Conservation (phyloP, 2,888 invertebrate genomes). For the Drosophila affinis region DNA sequence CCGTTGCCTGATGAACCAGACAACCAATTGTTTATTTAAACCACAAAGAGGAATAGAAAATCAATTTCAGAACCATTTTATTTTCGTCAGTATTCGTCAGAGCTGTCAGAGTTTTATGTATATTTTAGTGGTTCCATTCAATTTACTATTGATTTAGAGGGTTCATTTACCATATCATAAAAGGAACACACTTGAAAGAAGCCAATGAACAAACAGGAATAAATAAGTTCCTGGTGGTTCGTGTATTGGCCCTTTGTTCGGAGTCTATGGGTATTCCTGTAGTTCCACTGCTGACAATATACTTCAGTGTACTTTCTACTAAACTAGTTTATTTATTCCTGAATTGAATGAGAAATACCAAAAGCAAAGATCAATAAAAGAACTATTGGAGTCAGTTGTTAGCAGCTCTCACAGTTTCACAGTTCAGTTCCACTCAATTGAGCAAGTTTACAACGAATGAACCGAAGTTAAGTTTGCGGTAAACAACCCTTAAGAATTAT, state of each 20-base stretch:
- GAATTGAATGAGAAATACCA: slow-evolving; percentile 25
- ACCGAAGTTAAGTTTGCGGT: slow-evolving; percentile 25
- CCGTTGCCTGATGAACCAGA: neutral
- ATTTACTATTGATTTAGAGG: neutral
- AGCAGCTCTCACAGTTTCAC: slow-evolving; percentile 37
- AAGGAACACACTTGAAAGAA: neutral
- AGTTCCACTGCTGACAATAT: too few species aligned
- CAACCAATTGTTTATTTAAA: neutral
- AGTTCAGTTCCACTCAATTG: slow-evolving; percentile 44
- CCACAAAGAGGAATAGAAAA: neutral
- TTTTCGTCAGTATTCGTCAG: neutral
- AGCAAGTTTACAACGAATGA: slow-evolving; percentile 43
- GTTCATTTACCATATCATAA: neutral
- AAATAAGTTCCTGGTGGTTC: neutral
- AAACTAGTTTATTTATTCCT: neutral
- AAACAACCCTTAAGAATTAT: neutral
- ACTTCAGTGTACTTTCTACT: too few species aligned
- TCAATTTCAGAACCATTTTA: neutral
- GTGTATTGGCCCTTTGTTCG: too few species aligned
- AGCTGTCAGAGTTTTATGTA: neutral
- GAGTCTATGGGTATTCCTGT: neutral
- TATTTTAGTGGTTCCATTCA: too few species aligned
- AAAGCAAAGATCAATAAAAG: slow-evolving; percentile 14
- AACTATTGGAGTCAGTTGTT: slow-evolving; percentile 36
- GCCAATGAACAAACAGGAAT: neutral